These are phyloP conservation scores for Apteryx mantelli DNA, from an alignment of 2,113 vertebrate genomes.

Conservation along the genomic window DNA sequence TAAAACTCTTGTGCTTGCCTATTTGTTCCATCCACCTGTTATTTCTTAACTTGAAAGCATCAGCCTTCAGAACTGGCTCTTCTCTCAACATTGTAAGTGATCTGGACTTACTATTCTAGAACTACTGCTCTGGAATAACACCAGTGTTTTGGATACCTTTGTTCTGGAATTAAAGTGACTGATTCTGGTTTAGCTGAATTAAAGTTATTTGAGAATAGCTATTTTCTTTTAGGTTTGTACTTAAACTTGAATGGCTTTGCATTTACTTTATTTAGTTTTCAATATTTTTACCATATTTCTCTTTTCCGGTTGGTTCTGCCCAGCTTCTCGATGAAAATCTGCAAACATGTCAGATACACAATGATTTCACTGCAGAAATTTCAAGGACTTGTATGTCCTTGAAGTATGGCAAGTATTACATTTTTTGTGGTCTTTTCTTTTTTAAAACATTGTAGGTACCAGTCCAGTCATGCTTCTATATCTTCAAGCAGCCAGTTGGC, in stretches of 20 bases:
- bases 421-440: background rate
- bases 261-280: background rate
- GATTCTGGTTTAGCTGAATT: background rate
- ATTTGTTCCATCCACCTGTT: rapidly evolving
- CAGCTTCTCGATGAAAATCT: background rate
- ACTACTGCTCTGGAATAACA: background rate
- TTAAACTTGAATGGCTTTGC: background rate
- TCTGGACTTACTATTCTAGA: background rate
- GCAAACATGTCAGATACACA: background rate
- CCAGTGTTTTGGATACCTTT: background rate
- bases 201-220: background rate
- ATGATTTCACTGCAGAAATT: background rate
- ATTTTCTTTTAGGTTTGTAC: background rate
- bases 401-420: background rate
- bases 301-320: background rate
- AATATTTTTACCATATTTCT: background rate
- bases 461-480: background rate
- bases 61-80: background rate
- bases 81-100: background rate
- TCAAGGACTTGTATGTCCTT: background rate
- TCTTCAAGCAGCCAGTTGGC: background rate
- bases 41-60: background rate
- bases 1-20: background rate
- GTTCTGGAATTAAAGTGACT: background rate
- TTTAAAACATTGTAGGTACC: background rate